phyloP scores from a whole-genome alignment of 2,113 vertebrate genomes.

The Erythrocercus mccallii region DNA sequence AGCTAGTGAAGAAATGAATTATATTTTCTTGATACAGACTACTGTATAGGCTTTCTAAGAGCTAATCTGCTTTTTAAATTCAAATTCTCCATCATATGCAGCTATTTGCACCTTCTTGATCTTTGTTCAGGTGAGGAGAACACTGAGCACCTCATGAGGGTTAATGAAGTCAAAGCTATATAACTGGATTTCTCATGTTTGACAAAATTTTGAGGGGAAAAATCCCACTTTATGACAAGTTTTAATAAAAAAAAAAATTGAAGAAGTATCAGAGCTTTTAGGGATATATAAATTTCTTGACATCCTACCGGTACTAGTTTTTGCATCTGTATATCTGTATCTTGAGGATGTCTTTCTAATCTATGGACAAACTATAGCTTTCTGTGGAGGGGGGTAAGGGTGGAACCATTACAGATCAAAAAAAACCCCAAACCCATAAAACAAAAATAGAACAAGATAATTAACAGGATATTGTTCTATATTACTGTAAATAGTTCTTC shows the following conservation, averaged over 20 bases:
- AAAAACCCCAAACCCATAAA: rapidly evolving
- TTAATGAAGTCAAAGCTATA: neutral
- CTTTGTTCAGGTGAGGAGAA: neutral
- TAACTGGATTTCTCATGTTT: neutral
- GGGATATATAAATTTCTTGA: neutral
- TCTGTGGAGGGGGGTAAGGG: too few species aligned
- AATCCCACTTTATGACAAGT: neutral
- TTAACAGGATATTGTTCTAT: neutral
- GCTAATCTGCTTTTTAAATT: neutral
- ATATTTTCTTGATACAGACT: neutral
- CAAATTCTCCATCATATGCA: neutral
- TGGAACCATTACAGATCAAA: neutral
- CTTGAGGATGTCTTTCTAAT: neutral
- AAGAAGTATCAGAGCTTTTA: neutral
- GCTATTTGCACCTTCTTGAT: neutral
- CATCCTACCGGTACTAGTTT: neutral
- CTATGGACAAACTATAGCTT: neutral
- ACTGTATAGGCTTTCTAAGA: neutral
- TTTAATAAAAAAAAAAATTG: neutral
- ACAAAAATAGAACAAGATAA: rapidly evolving
- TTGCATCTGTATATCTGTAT: neutral
- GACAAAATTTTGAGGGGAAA: neutral
- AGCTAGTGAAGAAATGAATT: neutral
- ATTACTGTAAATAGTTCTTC: neutral
- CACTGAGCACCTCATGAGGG: neutral